Percentiles rank a stretch among this genome's conserved stretches.
Evolutionary conservation across 2,888 invertebrate genomes (phyloP).

Genomic region (Tetanocera ferruginea): DNA sequence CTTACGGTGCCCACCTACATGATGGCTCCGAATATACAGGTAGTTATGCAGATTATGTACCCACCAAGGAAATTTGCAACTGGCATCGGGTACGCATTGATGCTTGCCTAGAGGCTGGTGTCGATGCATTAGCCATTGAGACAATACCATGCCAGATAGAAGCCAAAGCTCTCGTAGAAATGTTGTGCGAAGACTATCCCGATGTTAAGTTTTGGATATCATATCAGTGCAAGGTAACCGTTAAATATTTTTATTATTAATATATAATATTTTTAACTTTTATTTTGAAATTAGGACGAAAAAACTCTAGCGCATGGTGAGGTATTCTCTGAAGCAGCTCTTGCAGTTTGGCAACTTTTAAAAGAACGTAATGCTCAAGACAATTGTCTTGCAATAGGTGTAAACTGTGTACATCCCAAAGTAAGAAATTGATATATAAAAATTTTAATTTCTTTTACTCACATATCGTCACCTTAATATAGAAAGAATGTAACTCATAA

Average conservation of each 20-base stretch:
- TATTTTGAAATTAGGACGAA: constrained; percentile 71
- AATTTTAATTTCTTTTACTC: background rate
- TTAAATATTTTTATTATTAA: background rate
- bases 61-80: constrained; percentile 78
- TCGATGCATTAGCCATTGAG: constrained; percentile 89
- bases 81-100: constrained; percentile 90
- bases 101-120: constrained; percentile 83
- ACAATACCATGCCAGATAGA: constrained; percentile 92
- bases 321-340: constrained; percentile 80
- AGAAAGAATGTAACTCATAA: no score
- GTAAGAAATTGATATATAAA: constrained; percentile 41
- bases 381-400: constrained; percentile 85
- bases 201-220: constrained; percentile 86
- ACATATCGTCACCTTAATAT: no score
- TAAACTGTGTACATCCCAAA: constrained; percentile 86
- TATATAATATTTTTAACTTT: background rate
- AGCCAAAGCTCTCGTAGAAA: constrained; percentile 84
- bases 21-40: constrained; percentile 97
- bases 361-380: constrained; percentile 75
- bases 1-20: constrained; percentile 90
- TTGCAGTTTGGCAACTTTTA: constrained; percentile 75
- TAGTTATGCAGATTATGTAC: constrained; percentile 78
- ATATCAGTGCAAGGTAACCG: constrained; percentile 84
- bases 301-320: constrained; percentile 82
- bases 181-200: constrained; percentile 83